Percentiles rank a stretch among this genome's conserved stretches.
phyloP scores from a whole-genome alignment of 2,113 vertebrate species.

The Sander vitreus region DNA sequence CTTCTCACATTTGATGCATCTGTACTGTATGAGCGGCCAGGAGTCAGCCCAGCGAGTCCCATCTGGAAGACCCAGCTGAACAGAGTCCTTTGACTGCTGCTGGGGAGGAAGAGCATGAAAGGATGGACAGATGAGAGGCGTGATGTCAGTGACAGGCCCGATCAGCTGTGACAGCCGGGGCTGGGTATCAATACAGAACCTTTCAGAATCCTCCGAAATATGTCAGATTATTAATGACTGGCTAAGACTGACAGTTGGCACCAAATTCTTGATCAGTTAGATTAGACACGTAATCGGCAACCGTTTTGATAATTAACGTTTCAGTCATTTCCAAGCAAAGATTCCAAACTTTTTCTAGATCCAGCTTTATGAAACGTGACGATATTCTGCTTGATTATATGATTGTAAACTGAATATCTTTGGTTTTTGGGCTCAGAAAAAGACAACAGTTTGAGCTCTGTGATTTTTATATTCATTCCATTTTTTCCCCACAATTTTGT shows the following conservation, averaged over 20 bases:
- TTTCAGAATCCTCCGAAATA: not conserved
- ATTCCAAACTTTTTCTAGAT: no score
- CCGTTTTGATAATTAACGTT: not conserved
- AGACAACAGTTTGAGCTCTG: not conserved
- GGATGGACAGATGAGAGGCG: conserved; percentile 46
- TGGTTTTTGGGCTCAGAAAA: not conserved
- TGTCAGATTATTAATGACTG: conserved; percentile 8
- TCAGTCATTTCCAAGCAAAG: not conserved
- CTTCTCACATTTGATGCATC: conserved; percentile 18
- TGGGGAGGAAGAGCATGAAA: conserved; percentile 60
- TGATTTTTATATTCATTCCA: not conserved
- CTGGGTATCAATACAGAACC: not conserved
- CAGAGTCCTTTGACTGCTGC: conserved; percentile 62
- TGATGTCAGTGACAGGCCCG: conserved; percentile 77
- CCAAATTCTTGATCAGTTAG: not conserved
- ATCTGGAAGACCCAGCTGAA: conserved; percentile 59
- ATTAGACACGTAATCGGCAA: not conserved
- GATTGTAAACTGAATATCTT: not conserved
- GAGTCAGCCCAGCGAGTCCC: conserved; percentile 30
- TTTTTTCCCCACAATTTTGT: not conserved
- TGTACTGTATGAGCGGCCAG: not conserved
- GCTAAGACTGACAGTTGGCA: not conserved
- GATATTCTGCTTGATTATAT: not conserved
- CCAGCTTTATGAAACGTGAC: not conserved
- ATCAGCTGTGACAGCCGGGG: conserved; percentile 33